Evolutionary conservation across 2,113 vertebrate species (phyloP).

Genomic region (Rhinolophus sinicus): DNA sequence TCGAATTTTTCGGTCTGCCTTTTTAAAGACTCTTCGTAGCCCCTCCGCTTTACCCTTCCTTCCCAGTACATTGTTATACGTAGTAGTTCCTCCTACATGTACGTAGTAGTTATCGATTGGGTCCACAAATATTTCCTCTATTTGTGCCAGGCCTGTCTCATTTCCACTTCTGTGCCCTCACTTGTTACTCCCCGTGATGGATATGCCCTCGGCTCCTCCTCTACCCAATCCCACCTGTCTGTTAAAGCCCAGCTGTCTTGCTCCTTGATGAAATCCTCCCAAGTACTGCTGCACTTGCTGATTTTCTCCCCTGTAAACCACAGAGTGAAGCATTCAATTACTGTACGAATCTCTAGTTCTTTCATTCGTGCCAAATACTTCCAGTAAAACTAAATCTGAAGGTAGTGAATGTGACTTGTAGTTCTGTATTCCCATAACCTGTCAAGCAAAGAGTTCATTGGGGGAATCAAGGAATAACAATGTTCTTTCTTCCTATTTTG

Average conservation of each 20-base stretch:
- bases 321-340: not conserved
- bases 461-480: not conserved
- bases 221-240: not conserved
- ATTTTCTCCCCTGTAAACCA: not conserved
- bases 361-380: not conserved
- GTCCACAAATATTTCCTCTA: not conserved
- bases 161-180: not conserved
- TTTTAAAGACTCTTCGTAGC: constrained; percentile 15
- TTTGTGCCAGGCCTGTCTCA: not conserved
- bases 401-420: not conserved
- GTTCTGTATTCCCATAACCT: not conserved
- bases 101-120: not conserved
- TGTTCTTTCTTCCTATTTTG: not conserved
- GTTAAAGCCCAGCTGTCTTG: not conserved
- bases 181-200: not conserved
- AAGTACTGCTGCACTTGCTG: not conserved
- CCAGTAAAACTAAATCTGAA: not conserved
- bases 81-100: not conserved
- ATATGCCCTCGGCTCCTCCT: not conserved
- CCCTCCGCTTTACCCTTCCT: not conserved
- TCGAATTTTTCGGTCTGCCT: not conserved
- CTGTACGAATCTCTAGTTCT: not conserved
- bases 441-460: not conserved
- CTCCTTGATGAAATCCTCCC: not conserved
- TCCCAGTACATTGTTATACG: not conserved